phyloP scores from a whole-genome alignment of 2,888 invertebrate genomes.

The Lysandra bellargus region DNA sequence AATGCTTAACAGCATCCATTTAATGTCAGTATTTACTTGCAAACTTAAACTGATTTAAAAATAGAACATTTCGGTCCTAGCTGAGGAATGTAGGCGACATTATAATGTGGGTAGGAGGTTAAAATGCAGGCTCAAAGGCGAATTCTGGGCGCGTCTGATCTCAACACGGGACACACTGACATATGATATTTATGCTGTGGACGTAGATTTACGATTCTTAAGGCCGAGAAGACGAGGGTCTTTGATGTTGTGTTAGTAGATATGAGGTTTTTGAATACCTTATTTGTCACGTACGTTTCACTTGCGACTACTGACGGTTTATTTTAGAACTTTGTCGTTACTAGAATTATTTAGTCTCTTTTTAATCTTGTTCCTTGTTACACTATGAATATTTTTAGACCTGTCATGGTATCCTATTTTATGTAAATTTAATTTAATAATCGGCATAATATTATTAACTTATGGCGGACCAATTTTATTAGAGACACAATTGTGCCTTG shows the following conservation, averaged over 20 bases:
- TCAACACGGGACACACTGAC: conserved; percentile 10
- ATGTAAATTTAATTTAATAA: too few species aligned
- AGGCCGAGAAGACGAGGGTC: conserved; percentile 16
- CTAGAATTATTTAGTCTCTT: too few species aligned
- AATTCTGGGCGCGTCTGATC: conserved; percentile 20
- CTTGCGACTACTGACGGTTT: not conserved
- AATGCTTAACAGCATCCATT: too few species aligned
- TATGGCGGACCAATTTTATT: too few species aligned
- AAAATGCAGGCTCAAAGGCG: conserved; percentile 2
- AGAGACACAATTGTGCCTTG: too few species aligned
- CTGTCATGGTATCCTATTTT: too few species aligned
- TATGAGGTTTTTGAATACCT: conserved; percentile 11
- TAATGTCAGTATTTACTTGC: not conserved
- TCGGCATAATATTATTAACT: too few species aligned
- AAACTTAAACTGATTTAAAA: not conserved
- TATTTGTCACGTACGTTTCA: conserved; percentile 4
- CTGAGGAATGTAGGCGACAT: not conserved
- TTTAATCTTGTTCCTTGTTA: too few species aligned
- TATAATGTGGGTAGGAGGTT: not conserved
- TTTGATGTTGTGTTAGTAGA: conserved; percentile 15
- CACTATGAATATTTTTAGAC: too few species aligned
- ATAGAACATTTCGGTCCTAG: not conserved
- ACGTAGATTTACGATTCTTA: conserved; percentile 25
- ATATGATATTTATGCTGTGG: not conserved
- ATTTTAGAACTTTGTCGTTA: not conserved